Percentiles rank a stretch among this genome's conserved stretches.
phyloP scores from a whole-genome alignment of 2,888 invertebrate species.

The Nycteola revayana region DNA sequence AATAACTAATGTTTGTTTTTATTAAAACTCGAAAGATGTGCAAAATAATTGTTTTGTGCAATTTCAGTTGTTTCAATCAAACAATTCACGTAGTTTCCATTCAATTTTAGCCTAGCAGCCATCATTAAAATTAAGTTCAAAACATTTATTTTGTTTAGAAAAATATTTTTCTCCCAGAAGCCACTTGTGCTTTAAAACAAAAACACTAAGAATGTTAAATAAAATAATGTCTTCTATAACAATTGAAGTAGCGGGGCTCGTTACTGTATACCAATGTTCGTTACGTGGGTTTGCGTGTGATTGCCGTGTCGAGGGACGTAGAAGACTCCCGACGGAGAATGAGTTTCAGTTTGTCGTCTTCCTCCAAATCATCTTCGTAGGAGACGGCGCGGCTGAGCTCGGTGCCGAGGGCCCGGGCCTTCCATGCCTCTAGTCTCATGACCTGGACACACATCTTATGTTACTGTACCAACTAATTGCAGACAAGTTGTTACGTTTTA shows the following conservation, averaged over 20 bases:
- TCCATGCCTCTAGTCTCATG: constrained; percentile 88
- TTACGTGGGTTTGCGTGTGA: constrained; percentile 50
- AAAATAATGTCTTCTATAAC: neutral
- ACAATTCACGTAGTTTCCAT: no score
- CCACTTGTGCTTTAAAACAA: no score
- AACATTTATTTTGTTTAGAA: no score
- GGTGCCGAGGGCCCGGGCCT: constrained; percentile 79
- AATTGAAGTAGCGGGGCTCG: neutral
- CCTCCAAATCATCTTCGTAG: constrained; percentile 66
- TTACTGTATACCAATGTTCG: constrained; percentile 24
- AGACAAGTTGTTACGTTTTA: no score
- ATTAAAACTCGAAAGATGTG: neutral
- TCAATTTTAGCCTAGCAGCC: no score
- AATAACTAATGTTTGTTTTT: no score
- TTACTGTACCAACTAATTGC: no score
- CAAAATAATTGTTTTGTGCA: neutral
- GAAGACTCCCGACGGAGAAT: constrained; percentile 64
- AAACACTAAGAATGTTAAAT: no score
- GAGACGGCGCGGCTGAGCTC: constrained; percentile 60
- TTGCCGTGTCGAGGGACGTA: constrained; percentile 54
- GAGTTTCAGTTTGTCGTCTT: constrained; percentile 65
- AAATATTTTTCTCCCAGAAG: no score
- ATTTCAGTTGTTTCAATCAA: no score
- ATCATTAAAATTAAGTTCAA: no score
- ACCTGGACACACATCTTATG: constrained; percentile 77